Base-by-base conservation (phyloP, 2,113 vertebrate species). In the Spilogale gracilis region DNA sequence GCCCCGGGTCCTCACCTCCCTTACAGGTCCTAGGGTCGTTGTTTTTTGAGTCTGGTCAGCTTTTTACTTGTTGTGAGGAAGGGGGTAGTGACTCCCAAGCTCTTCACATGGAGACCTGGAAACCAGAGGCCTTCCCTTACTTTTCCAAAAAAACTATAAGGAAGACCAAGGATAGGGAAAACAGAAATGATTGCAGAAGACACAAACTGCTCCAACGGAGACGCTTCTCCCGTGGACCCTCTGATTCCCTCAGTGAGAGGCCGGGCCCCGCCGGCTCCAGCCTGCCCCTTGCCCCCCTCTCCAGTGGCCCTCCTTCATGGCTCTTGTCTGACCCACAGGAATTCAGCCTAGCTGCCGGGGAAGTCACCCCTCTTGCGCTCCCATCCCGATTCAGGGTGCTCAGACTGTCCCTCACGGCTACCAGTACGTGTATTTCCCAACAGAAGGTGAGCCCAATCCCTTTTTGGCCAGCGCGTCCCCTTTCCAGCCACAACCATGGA, bases 231-330 rank as follows among this genome's bases (percentile, higher is more conserved):
- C 6, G 10, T 56, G 45, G 48, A 23, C 30, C 32, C 32, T 38
- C 18, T 58, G 84, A 54, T 2, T 2, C 23, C 30, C 43, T n/a
- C 2, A 2, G 20, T 3, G 12, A 74, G 3, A 17, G 43, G 2
- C 8, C 4, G 11, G 20, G 4, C 6, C 60, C 78, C 5, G 1
- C 10, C 27, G 54, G 69, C 61, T 69, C 17, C 10, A 18, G 43
- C 18, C 45, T 38, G 18, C 21, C 2, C 0, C 60, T 67, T 38
- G 38, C 21, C n/a, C 21, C 43, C 17, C 30, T 16, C 83, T 69
- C 11, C 17, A 16, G 17, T 0, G 13, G 32, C 6, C 60, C 17
- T 52, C 52, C 52, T 8, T 43, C 14, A 0, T 3, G 10, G 48
- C 23, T 45, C 23, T 21, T 45, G 67, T 86, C 52, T n/a, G 83